phyloP scores from a whole-genome alignment of 2,113 vertebrate genomes.

The Parotia lawesii region DNA sequence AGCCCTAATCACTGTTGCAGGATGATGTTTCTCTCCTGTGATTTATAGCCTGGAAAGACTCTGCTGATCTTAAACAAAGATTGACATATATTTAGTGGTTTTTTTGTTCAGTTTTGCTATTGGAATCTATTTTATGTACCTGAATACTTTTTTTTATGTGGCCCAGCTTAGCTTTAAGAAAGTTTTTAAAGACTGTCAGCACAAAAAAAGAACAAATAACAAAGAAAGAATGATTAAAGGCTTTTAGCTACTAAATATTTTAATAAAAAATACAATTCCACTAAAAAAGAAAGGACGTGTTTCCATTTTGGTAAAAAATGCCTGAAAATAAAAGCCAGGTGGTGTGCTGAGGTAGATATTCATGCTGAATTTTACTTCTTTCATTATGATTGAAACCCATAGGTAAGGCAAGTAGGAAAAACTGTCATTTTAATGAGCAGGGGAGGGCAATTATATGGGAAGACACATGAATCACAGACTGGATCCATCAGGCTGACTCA shows the following conservation, averaged over 20 bases:
- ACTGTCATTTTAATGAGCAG: neutral
- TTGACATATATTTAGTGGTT: neutral
- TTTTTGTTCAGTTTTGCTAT: neutral
- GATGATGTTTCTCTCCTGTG: neutral
- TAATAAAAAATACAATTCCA: neutral
- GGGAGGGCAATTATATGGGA: neutral
- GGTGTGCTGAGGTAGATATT: neutral
- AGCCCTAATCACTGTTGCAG: neutral
- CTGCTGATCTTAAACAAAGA: neutral
- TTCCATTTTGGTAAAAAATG: neutral
- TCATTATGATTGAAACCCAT: neutral
- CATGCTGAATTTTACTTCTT: neutral
- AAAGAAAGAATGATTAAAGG: neutral
- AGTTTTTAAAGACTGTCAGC: neutral
- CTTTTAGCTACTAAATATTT: neutral
- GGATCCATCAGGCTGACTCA: neutral
- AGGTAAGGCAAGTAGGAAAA: neutral
- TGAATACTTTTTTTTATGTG: neutral
- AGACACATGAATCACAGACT: neutral
- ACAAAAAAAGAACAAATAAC: neutral
- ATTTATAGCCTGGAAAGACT: neutral
- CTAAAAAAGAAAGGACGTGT: neutral
- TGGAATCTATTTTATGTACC: neutral
- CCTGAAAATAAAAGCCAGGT: neutral
- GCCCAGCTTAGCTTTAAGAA: neutral